A percentile compares a stretch with the other conserved stretches of the same genome.
Evolutionary conservation across 2,888 invertebrate genomes (phyloP).

Genomic region (Apocheima hispidaria): DNA sequence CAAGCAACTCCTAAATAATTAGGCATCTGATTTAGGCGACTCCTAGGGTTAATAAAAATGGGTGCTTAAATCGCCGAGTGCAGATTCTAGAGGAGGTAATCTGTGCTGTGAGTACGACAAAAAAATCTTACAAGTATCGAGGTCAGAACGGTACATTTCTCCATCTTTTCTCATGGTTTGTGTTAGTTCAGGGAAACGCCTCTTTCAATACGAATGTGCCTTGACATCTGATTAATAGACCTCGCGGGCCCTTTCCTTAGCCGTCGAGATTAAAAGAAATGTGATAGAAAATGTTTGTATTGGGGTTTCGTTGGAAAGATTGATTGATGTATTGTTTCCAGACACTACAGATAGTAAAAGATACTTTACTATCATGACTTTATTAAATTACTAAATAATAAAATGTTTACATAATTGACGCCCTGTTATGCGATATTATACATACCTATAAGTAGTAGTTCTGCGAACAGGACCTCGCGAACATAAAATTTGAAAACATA

Average conservation of each 20-base stretch:
- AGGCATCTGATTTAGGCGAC: too few relatives aligned
- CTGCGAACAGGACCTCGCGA: too few relatives aligned
- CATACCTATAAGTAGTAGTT: too few relatives aligned
- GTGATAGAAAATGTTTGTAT: slow-evolving; percentile 47
- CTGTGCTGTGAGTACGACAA: too few relatives aligned
- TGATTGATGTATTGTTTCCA: slow-evolving; percentile 21
- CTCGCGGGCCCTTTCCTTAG: slow-evolving; percentile 50
- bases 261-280: slow-evolving; percentile 57
- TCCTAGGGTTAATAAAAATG: too few relatives aligned
- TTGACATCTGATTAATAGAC: slow-evolving; percentile 72
- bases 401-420: too few relatives aligned
- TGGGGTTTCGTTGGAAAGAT: slow-evolving; percentile 22
- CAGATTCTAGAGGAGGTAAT: too few relatives aligned
- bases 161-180: slow-evolving; percentile 57
- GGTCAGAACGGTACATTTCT: slow-evolving; percentile 58
- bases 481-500: too few relatives aligned
- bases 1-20: too few relatives aligned
- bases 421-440: too few relatives aligned
- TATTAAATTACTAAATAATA: neutral
- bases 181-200: slow-evolving; percentile 54
- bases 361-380: neutral
- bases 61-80: too few relatives aligned
- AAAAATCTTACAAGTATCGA: slow-evolving; percentile 50
- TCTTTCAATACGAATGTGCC: slow-evolving; percentile 61
- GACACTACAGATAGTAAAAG: neutral